Base-by-base conservation (phyloP, 1,140 invertebrate genomes). In the Sminthurinus signatus region DNA sequence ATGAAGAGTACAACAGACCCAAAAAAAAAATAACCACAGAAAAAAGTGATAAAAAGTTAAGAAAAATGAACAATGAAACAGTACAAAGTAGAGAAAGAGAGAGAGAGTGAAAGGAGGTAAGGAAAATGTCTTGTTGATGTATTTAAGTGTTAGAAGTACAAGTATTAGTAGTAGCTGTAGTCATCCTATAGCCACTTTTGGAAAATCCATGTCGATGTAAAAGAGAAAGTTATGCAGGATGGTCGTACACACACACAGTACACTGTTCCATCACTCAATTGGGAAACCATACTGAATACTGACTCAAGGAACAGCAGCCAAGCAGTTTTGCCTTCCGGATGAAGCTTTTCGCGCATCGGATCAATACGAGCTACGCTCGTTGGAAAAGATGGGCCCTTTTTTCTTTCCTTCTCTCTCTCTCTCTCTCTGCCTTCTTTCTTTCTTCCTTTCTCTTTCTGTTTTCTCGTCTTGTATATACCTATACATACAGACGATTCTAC, bases 291-390 rank as follows among this genome's bases (percentile, higher is more conserved):
- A 60, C 59, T 51, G 46, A 32, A n/a, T n/a, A n/a, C n/a, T n/a
- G n/a, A n/a, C n/a, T 19, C 44, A 50, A 14, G 23, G 44, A 60
- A 50, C 25, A 60, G 59, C 31, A 32, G 29, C 29, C 39, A 46
- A 60, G 51, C 59, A 60, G 59, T 60, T 60, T 60, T 29, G 44
- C 51, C 27, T 60, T 60, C 36, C 59, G 48, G 59, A 60, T 60
- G 29, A 50, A 36, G 59, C 51, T 60, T 46, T 60, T 51, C 59
- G 59, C 59, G 59, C 59, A 60, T 50, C 59, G 31, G 59, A 60
- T 60, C 59, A 60, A 60, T 60, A 60, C 29, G 31, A 57, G 29
- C 2, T 23, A 19, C 55, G 25, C 32, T 32, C 46, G 46, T 15
- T 21, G 32, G 25, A 39, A 21, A 31, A 23, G 31, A 21, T 14